Conservation (phyloP, 2,797 vertebrate species). For the Carapus acus region DNA sequence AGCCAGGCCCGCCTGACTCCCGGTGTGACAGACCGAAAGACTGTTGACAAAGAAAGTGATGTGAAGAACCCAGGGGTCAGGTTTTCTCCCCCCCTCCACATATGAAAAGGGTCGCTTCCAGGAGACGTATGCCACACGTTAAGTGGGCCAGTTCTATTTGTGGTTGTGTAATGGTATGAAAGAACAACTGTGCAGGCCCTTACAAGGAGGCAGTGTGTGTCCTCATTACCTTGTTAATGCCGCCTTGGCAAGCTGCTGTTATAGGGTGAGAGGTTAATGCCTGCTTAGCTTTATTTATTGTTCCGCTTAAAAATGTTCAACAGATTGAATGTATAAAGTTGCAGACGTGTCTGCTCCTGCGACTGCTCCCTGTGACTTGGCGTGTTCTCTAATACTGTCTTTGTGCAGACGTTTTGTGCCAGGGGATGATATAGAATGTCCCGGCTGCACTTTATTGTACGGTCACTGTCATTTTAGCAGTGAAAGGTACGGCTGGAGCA, state of each 20-base stretch:
- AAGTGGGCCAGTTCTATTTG: constrained; percentile 72
- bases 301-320: constrained; percentile 72
- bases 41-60: constrained; percentile 68
- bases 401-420: constrained; percentile 17
- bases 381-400: constrained; percentile 46
- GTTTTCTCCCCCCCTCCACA: constrained; percentile 39
- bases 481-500: constrained; percentile 52
- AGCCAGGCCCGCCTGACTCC: constrained; percentile 30
- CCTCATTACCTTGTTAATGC: constrained; percentile 78
- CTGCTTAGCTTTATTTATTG: constrained; percentile 80
- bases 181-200: constrained; percentile 76
- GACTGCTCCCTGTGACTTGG: constrained; percentile 36
- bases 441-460: constrained; percentile 3
- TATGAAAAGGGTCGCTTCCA: constrained; percentile 73
- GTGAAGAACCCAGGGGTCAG: constrained; percentile 65
- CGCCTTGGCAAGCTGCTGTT: constrained; percentile 70
- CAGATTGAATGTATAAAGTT: constrained; percentile 74
- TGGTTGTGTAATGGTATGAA: constrained; percentile 76
- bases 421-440: constrained; percentile 34
- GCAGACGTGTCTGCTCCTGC: constrained; percentile 62
- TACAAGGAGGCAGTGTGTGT: constrained; percentile 78
- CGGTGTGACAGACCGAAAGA: constrained; percentile 54
- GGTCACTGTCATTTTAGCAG: constrained; percentile 29
- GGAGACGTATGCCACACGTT: constrained; percentile 63
- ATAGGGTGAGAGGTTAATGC: constrained; percentile 73